A percentile compares a stretch with the other conserved stretches of the same genome.
Evolutionary conservation across 1,140 invertebrate genomes (phyloP).

Genomic region (Anastatus disparis): DNA sequence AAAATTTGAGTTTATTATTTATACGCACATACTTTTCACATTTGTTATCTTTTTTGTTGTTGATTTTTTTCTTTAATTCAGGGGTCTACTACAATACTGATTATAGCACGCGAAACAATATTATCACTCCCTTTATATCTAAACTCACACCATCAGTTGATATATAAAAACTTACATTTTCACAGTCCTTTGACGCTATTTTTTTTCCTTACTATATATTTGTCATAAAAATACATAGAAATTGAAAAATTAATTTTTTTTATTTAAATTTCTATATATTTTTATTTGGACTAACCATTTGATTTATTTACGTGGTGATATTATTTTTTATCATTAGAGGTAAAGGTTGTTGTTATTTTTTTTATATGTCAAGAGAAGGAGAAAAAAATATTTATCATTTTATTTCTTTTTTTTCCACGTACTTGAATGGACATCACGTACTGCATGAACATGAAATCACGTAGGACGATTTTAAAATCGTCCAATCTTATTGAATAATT

Average conservation of each 20-base stretch:
- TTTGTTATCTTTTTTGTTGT: background rate
- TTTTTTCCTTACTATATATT: background rate
- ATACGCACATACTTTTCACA: too few species aligned
- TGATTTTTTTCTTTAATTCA: background rate
- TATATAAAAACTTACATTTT: constrained; percentile 10
- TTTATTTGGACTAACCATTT: background rate
- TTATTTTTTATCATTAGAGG: too few species aligned
- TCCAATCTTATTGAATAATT: too few species aligned
- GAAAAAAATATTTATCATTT: background rate
- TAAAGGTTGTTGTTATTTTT: too few species aligned
- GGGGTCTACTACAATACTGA: too few species aligned
- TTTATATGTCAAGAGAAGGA: background rate
- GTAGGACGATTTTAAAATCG: too few species aligned
- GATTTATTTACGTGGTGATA: background rate
- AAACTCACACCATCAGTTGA: background rate
- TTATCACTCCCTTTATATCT: background rate
- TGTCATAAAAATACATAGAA: constrained; percentile 9
- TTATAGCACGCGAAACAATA: background rate
- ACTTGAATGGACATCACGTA: too few species aligned
- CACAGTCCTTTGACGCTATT: background rate
- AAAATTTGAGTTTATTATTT: too few species aligned
- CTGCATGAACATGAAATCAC: too few species aligned
- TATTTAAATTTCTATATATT: background rate
- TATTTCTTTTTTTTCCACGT: background rate
- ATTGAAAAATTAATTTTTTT: background rate